Percentiles rank a stretch among this genome's conserved stretches.
Evolutionary conservation across 92 coral and sea anemone species (phyloP).

Genomic region (Porites lobata): DNA sequence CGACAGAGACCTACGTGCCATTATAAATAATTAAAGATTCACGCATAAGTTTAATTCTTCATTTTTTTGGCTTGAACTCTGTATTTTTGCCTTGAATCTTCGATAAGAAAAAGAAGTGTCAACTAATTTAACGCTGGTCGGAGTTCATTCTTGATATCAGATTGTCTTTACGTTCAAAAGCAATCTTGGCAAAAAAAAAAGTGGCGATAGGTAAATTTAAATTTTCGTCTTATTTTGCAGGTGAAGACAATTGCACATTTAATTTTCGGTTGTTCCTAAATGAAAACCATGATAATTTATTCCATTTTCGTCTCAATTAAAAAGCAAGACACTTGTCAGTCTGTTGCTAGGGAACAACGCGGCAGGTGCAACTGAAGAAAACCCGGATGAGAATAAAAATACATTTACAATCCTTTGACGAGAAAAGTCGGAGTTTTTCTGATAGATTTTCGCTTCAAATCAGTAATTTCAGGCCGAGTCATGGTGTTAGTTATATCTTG

Average conservation of each 20-base stretch:
- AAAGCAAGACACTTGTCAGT: not conserved
- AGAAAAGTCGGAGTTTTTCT: slow-evolving; percentile 3
- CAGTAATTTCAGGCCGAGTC: not conserved
- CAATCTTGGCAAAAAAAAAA: not conserved
- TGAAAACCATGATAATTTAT: not conserved
- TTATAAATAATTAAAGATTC: no score
- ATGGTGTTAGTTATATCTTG: not conserved
- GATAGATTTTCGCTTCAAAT: not conserved
- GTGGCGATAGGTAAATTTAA: not conserved
- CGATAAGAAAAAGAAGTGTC: no score
- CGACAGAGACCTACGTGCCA: no score
- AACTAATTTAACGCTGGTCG: no score
- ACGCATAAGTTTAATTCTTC: no score
- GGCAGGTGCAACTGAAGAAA: slow-evolving; percentile 29
- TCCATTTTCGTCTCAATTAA: not conserved
- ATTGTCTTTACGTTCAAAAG: not conserved
- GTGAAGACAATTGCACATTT: not conserved
- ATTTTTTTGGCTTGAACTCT: no score
- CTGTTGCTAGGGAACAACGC: slow-evolving; percentile 17
- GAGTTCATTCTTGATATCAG: not conserved
- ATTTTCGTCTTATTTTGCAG: not conserved
- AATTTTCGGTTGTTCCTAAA: not conserved
- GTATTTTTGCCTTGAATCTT: no score
- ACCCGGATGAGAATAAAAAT: slow-evolving; percentile 30
- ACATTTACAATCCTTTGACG: not conserved